phyloP scores from a whole-genome alignment of 2,113 vertebrate genomes.

The Oophaga pumilio region DNA sequence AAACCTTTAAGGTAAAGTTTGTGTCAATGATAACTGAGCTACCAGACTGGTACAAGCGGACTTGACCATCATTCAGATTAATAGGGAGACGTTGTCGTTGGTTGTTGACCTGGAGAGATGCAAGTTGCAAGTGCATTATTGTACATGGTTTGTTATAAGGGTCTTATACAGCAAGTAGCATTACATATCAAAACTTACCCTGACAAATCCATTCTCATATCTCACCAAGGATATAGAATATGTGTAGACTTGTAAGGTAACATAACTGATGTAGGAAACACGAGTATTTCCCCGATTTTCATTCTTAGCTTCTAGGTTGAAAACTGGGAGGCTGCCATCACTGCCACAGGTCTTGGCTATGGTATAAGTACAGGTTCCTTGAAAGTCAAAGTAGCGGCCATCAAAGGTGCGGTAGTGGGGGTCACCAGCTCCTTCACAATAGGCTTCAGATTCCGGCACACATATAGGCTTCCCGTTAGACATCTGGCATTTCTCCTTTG shows the following conservation, averaged over 20 bases:
- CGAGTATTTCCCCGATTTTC: background rate
- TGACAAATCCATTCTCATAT: conserved; percentile 58
- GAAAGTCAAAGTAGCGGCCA: conserved; percentile 57
- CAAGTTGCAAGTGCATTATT: background rate
- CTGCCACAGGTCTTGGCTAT: conserved; percentile 45
- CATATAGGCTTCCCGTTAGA: background rate
- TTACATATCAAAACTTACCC: conserved; percentile 25
- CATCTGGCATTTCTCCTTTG: conserved; percentile 31
- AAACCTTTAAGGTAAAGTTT: conserved; percentile 68
- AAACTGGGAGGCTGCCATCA: background rate
- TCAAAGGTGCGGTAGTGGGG: conserved; percentile 61
- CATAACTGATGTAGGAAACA: background rate
- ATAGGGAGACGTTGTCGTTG: conserved; percentile 70
- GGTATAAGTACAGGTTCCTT: conserved; percentile 59
- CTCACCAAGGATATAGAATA: fast-evolving
- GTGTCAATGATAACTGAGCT: conserved; percentile 64
- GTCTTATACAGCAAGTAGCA: too few relatives aligned
- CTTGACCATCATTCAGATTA: conserved; percentile 62
- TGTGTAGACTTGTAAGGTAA: fast-evolving
- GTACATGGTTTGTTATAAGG: background rate
- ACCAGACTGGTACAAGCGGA: conserved; percentile 70
- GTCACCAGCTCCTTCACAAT: conserved; percentile 32
- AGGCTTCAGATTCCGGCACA: background rate
- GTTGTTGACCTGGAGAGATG: conserved; percentile 68
- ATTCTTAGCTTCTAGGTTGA: conserved; percentile 51